phyloP scores from a whole-genome alignment of 2,888 invertebrate species.

The Ophion costatus region DNA sequence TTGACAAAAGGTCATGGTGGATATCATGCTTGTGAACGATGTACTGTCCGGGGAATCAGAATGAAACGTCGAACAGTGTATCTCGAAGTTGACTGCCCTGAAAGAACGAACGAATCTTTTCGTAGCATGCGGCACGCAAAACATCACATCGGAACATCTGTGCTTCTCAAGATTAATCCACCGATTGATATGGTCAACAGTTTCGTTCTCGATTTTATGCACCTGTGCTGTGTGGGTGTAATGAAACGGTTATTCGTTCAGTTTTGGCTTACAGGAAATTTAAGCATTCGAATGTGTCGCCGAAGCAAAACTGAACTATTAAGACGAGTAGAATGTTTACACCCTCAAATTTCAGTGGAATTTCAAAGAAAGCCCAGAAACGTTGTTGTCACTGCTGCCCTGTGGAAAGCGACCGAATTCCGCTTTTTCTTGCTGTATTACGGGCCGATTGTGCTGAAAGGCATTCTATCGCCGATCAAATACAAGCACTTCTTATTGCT shows the following conservation, averaged over 20 bases:
- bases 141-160: constrained; percentile 52
- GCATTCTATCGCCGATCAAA: no score
- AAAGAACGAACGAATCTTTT: constrained; percentile 56
- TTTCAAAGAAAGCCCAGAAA: constrained; percentile 60
- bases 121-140: constrained; percentile 50
- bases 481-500: no score
- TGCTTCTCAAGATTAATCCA: constrained; percentile 40
- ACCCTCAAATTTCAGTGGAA: constrained; percentile 63
- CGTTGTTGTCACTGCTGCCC: neutral
- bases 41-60: constrained; percentile 28
- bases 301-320: constrained; percentile 13
- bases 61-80: constrained; percentile 26
- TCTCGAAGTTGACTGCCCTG: neutral
- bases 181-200: constrained; percentile 41
- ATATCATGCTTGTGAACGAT: constrained; percentile 56
- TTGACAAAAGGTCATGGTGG: constrained; percentile 55
- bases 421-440: constrained; percentile 43
- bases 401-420: constrained; percentile 1
- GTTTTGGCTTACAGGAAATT: constrained; percentile 23
- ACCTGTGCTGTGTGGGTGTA: constrained; percentile 50
- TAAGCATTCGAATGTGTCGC: neutral
- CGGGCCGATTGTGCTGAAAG: neutral
- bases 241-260: constrained; percentile 31
- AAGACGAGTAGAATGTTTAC: constrained; percentile 1
- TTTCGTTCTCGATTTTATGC: constrained; percentile 62